These are phyloP conservation scores for Cataglyphis rosenhaueri DNA, from an alignment of 2,888 invertebrate species.

Conservation along the genomic window DNA sequence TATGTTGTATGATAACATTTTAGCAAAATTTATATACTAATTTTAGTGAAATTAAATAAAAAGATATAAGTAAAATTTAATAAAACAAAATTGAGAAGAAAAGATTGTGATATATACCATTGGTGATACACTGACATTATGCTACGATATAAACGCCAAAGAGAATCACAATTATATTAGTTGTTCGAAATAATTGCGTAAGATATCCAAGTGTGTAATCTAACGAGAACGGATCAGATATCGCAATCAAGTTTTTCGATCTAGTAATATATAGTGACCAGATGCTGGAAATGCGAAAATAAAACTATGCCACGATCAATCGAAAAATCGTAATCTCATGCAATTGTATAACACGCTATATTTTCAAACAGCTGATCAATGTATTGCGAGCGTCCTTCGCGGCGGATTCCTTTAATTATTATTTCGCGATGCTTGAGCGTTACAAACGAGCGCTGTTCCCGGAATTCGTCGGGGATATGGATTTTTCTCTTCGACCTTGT, in stretches of 20 bases:
- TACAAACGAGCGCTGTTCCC: background rate
- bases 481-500: constrained; percentile 42
- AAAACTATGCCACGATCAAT: constrained; percentile 36
- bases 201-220: constrained; percentile 2
- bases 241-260: constrained; percentile 41
- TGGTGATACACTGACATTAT: background rate
- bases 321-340: constrained; percentile 27
- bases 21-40: too few relatives aligned
- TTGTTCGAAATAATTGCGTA: background rate
- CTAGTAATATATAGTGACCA: background rate
- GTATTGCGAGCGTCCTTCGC: background rate
- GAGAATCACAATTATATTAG: background rate
- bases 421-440: background rate
- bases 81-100: background rate
- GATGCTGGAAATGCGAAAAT: constrained; percentile 13
- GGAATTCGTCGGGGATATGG: constrained; percentile 28
- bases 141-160: background rate
- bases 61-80: background rate
- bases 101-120: background rate
- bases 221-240: constrained; percentile 17
- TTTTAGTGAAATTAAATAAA: too few relatives aligned
- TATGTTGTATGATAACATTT: too few relatives aligned
- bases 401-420: constrained; percentile 17
- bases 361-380: background rate
- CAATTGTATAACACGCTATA: constrained; percentile 4